Evolutionary conservation across 2,113 vertebrate species (phyloP).

Genomic region (Cephalophus harveyi): DNA sequence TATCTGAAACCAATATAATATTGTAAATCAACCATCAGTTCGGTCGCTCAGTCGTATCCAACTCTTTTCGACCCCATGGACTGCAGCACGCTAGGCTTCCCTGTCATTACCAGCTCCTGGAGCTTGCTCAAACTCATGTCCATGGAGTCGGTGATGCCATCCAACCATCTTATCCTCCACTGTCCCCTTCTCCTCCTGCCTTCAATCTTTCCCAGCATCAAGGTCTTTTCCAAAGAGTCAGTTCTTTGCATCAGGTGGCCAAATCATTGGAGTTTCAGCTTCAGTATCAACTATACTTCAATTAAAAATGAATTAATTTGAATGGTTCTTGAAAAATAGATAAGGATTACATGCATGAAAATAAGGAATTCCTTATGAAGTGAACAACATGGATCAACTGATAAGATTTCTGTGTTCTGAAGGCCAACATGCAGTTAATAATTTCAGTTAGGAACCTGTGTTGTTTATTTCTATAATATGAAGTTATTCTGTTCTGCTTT

Average conservation of each 20-base stretch:
- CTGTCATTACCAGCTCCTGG: not conserved
- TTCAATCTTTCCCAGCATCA: not conserved
- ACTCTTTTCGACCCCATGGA: not conserved
- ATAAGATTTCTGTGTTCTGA: not conserved
- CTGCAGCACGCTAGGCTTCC: not conserved
- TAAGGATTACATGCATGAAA: not conserved
- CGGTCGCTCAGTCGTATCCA: rapidly evolving
- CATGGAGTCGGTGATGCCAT: not conserved
- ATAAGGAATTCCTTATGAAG: not conserved
- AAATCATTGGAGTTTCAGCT: not conserved
- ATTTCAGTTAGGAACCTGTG: not conserved
- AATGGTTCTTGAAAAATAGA: not conserved
- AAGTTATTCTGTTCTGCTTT: not conserved
- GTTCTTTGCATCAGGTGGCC: rapidly evolving
- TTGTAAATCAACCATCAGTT: not conserved
- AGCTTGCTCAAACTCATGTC: not conserved
- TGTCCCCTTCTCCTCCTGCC: not conserved
- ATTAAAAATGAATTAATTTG: not conserved
- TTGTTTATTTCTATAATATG: not conserved
- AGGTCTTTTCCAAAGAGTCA: not conserved
- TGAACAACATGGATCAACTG: not conserved
- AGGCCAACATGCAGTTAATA: not conserved
- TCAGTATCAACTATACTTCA: not conserved
- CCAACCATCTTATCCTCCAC: rapidly evolving
- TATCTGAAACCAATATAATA: not conserved